phyloP scores from a whole-genome alignment of 1,140 invertebrate species.

The Coenobita brevimanus region DNA sequence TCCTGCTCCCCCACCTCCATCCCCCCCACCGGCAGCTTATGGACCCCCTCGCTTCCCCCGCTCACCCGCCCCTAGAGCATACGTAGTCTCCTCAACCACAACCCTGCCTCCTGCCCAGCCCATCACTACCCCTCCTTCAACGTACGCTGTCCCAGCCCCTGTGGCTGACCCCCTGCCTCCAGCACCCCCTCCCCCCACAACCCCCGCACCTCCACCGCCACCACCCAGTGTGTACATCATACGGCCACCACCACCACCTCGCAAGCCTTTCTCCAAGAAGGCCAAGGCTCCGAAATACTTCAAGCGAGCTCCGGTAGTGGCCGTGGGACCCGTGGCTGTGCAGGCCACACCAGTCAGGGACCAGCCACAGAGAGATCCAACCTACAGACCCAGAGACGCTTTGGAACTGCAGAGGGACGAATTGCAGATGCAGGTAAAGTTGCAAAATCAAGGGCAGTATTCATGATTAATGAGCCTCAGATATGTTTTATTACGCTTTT shows the following conservation, averaged over 20 bases:
- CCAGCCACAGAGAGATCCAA: neutral
- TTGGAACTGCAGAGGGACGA: conserved; percentile 27
- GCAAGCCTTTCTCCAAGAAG: conserved; percentile 31
- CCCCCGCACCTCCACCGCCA: neutral
- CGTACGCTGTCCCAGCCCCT: neutral
- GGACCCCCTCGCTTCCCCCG: conserved; percentile 28
- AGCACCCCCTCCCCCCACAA: conserved; percentile 23
- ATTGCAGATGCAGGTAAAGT: conserved; percentile 21
- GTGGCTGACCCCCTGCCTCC: conserved; percentile 11
- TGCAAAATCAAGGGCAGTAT: no score
- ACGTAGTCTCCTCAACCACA: neutral
- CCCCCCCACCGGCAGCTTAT: conserved; percentile 12
- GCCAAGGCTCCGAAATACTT: conserved; percentile 23
- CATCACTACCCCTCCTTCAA: neutral
- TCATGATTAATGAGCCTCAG: no score
- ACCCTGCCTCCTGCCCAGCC: neutral
- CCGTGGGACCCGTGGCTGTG: conserved; percentile 9
- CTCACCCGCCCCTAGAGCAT: neutral
- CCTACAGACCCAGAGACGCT: neutral
- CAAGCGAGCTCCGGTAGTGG: conserved; percentile 33
- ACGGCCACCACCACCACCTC: conserved; percentile 8
- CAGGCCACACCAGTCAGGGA: neutral
- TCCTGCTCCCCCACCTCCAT: conserved; percentile 16
- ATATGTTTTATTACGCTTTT: no score
- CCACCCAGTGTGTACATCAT: neutral